Base-by-base conservation (phyloP, 92 coral and sea anemone genomes). In the Porites cylindrica region DNA sequence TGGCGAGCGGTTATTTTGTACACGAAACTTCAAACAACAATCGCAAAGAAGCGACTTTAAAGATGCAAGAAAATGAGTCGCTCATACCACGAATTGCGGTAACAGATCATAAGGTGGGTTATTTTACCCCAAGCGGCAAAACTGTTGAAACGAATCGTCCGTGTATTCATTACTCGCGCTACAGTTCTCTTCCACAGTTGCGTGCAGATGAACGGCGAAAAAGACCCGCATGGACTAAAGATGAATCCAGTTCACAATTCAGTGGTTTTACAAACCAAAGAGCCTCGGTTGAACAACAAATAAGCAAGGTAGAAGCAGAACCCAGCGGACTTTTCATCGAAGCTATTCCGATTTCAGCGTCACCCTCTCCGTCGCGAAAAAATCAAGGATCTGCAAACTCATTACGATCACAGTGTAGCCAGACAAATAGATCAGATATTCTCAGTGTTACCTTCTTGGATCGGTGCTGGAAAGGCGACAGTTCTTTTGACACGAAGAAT, bases 1-100 rank as follows among this genome's bases (percentile, higher is more conserved):
- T 81, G 23, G 85, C 76, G 4, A 68, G 85, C 23, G 85, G 85
- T 9, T 81, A 81, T 29, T 81, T 81, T 18, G 75, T 81, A 0
- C 24, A 56, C 85, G 23, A 81, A 20, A 23, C 26, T 10, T 53
- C 64, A 12, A 51, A 65, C 60, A 24, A 6, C 69, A 6, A 17
- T 16, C 23, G 50, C 17, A 81, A 51, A 17, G 85, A 53, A 70
- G 10, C 47, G 13, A 65, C 13, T 38, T 63, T 71, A 29, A 78
- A 62, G 69, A 63, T 32, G 3, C 26, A 52, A 12, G 24, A 53
- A 14, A 70, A 53, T 23, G 62, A 19, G 13, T 66, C 59, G 17
- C 18, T 23, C 1, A 53, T 80, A 18, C 85, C 85, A 52, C 65
- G 85, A 24, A 81, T 81, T 70, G 76, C 69, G 1, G 52, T 81